Evolutionary conservation across 2,888 invertebrate genomes (phyloP), one percentile per base, ranked within the genome.

Genomic region (Chelonus formosanus): DNA sequence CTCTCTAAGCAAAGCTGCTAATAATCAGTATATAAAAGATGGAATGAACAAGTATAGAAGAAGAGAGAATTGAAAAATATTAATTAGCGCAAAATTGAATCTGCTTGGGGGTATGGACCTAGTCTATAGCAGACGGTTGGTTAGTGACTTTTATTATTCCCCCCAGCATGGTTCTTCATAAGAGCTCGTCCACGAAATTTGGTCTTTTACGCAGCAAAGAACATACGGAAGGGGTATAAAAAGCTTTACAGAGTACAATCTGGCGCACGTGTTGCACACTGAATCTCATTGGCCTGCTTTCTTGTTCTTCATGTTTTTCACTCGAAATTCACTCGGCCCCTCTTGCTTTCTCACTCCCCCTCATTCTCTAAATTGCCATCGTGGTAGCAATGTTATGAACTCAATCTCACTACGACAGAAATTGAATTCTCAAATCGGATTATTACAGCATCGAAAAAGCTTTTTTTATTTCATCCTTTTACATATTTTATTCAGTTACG

Each of bases 241-340:
- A 72, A 71, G 67, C 72, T 73, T 67, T 71, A 71, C 69, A 67
- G 69, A 67, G 67, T 71, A 73, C 71, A 67, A 71, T 69, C 70
- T 66, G 70, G 67, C 65, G 68, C 70, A 70, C 70, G 70, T 70
- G 68, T 70, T 70, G 70, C 70, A 68, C 50, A 53, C 36, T 43
- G 48, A 63, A 63, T 63, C 55, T 55, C 63, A 47, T 50, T 59
- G 59, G 40, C 31, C 56, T 63, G 48, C 50, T 57, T 43, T 61
- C 44, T 20, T 61, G 40, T 35, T 52, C 35, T 52, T 7, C 48
- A 32, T 60, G 45, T 50, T 63, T 63, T 55, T 43, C 44, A 20
- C 34, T 43, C 10, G 31, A 31, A 47, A 36, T 56, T 45, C 48
- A 47, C 52, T 52, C 50, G 10, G 48, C 10, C 10, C 3, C 48